A percentile compares a stretch with the other conserved stretches of the same genome.
phyloP scores from a whole-genome alignment of 2,113 vertebrate genomes.

The Thermophis baileyi region DNA sequence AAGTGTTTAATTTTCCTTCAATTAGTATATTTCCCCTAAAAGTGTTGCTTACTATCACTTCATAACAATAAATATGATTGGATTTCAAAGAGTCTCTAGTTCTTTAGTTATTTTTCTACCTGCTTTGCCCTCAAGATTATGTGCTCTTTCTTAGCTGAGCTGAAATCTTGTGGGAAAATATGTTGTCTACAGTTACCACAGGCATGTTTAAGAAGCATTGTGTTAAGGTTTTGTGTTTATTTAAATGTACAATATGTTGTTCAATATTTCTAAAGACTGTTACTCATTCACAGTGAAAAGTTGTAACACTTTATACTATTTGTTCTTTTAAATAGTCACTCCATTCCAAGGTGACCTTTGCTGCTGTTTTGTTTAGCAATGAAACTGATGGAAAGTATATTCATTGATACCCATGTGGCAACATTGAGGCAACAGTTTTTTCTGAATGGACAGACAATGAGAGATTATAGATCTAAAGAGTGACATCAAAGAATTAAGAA shows the following conservation, averaged over 20 bases:
- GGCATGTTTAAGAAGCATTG: constrained; percentile 41
- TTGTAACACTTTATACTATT: constrained; percentile 53
- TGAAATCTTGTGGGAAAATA: constrained; percentile 30
- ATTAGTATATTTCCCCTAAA: not conserved
- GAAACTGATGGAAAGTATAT: constrained; percentile 66
- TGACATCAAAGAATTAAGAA: constrained; percentile 56
- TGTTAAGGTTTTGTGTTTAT: constrained; percentile 48
- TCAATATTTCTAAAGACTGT: constrained; percentile 52
- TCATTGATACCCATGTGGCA: constrained; percentile 61
- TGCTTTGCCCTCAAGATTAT: not conserved
- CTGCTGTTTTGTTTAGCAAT: constrained; percentile 70
- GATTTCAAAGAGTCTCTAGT: not conserved
- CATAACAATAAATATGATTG: not conserved
- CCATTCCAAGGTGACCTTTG: constrained; percentile 70
- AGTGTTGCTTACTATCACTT: not conserved
- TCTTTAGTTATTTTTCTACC: not conserved
- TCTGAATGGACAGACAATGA: constrained; percentile 36
- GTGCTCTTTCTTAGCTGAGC: not conserved
- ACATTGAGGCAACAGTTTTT: constrained; percentile 44
- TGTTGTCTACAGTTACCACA: constrained; percentile 1
- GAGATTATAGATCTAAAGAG: constrained; percentile 48
- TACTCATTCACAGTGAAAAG: constrained; percentile 47
- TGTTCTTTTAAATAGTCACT: constrained; percentile 34
- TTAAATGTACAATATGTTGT: constrained; percentile 39
- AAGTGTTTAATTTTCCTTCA: not conserved